A percentile compares a stretch with the other conserved stretches of the same genome.
These are phyloP conservation scores for Therioaphis trifolii DNA, from an alignment of 2,888 invertebrate genomes.

Conservation along the genomic window DNA sequence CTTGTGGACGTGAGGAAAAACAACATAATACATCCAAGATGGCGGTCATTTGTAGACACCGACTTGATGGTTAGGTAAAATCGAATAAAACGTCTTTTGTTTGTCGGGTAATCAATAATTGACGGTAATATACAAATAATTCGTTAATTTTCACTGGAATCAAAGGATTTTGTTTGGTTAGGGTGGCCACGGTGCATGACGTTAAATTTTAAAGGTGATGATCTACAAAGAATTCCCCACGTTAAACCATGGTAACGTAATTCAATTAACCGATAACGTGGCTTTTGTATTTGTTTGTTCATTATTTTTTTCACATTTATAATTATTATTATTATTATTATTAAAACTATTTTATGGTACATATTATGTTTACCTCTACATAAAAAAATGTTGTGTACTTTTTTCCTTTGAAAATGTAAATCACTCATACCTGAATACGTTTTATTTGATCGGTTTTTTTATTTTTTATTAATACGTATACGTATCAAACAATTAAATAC, in stretches of 20 bases:
- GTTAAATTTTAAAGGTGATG: background rate
- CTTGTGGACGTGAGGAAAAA: background rate
- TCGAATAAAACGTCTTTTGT: slow-evolving; percentile 37
- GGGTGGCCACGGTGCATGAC: background rate
- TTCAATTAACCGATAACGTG: slow-evolving; percentile 34
- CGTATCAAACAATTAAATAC: background rate
- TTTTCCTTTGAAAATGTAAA: slow-evolving; percentile 16
- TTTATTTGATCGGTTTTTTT: background rate
- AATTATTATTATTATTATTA: background rate
- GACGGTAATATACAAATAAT: background rate
- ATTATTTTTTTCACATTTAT: background rate
- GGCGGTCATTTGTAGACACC: background rate
- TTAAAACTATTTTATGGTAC: too few relatives aligned
- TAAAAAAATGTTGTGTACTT: background rate
- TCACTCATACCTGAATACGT: slow-evolving; percentile 15
- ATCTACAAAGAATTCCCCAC: background rate
- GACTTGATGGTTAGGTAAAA: slow-evolving; percentile 37
- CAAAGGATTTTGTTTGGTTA: background rate
- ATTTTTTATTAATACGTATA: background rate
- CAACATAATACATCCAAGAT: background rate
- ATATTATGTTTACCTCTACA: background rate
- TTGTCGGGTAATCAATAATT: slow-evolving; percentile 12
- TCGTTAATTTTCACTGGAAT: slow-evolving; percentile 3
- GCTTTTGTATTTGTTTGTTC: slow-evolving; percentile 4
- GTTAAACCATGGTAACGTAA: background rate